Conservation (phyloP, 2,113 vertebrate genomes). For the Brachyhypopomus occidentalis region DNA sequence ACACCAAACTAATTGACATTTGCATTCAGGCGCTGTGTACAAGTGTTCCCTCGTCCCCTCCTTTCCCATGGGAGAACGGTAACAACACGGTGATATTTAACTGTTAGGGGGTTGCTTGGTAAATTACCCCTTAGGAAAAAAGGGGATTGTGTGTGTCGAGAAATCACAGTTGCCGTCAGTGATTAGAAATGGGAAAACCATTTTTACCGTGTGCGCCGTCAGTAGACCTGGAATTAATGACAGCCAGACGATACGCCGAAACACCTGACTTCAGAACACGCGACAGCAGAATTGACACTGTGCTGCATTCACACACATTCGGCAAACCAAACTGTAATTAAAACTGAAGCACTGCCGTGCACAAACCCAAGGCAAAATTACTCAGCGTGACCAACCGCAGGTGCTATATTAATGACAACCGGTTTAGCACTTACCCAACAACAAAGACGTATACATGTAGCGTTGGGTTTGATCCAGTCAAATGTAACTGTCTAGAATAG, state of each 20-base stretch:
- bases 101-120: not conserved
- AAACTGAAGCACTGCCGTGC: not conserved
- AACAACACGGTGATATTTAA: constrained; percentile 21
- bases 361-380: not conserved
- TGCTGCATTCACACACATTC: not conserved
- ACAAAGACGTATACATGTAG: not conserved
- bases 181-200: not conserved
- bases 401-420: not conserved
- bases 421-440: not conserved
- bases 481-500: not conserved
- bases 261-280: no score
- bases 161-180: not conserved
- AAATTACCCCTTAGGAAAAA: not conserved
- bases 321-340: not conserved
- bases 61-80: constrained; percentile 5
- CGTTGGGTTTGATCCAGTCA: not conserved
- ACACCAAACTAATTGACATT: constrained; percentile 42
- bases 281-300: not conserved
- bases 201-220: no score
- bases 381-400: not conserved
- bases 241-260: no score
- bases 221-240: no score
- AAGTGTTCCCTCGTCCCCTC: constrained; percentile 8
- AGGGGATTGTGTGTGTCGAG: not conserved
- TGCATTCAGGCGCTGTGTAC: constrained; percentile 34